phyloP scores from a whole-genome alignment of 2,797 vertebrate species.

The Peromyscus nudipes region DNA sequence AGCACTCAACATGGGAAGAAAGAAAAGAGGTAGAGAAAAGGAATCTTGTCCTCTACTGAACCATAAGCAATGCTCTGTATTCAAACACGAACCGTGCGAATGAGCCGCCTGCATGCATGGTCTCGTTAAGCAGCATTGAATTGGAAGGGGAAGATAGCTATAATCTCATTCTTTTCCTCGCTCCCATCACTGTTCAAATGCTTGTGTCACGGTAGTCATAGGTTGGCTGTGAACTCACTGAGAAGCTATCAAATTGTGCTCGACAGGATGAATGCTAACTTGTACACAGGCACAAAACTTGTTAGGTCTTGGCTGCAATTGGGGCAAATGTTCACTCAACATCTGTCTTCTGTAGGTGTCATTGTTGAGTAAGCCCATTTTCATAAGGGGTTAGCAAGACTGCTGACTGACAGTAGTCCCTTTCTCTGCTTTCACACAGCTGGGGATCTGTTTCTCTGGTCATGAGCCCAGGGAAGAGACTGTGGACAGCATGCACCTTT shows the following conservation, averaged over 20 bases:
- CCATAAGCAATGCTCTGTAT: background rate
- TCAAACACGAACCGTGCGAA: background rate
- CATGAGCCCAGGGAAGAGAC: background rate
- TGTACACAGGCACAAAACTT: background rate
- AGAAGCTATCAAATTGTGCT: background rate
- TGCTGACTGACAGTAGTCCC: background rate
- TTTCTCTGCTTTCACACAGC: background rate
- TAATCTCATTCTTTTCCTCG: background rate
- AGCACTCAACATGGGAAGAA: background rate
- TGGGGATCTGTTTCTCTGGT: background rate
- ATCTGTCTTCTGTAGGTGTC: background rate
- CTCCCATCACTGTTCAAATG: background rate
- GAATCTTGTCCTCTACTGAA: background rate
- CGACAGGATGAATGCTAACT: background rate
- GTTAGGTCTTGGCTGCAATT: background rate
- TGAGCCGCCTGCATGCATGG: background rate
- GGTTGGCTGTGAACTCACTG: background rate
- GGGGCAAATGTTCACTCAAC: background rate
- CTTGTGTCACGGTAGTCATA: background rate
- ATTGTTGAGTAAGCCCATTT: background rate
- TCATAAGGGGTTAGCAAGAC: background rate
- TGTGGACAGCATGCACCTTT: background rate
- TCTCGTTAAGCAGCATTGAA: background rate
- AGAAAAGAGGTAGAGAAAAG: background rate
- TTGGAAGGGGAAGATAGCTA: background rate